These are phyloP conservation scores for Aproaerema taeniolella DNA, from an alignment of 2,888 invertebrate species.

Conservation along the genomic window DNA sequence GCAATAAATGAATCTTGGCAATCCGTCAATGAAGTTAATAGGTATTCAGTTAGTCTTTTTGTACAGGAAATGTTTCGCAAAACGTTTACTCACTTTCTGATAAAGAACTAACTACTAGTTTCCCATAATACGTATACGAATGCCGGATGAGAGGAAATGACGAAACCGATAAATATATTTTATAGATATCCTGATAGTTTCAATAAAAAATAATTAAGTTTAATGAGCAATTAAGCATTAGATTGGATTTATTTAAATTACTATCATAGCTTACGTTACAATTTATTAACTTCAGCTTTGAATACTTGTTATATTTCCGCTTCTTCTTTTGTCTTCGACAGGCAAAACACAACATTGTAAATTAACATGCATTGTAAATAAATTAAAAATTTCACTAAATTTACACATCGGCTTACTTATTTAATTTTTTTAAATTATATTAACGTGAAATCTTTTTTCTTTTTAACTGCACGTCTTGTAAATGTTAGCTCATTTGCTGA, in stretches of 20 bases:
- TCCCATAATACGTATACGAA: too few species aligned
- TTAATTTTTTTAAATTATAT: constrained; percentile 10
- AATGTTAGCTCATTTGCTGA: constrained; percentile 27
- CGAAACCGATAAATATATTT: constrained; percentile 4
- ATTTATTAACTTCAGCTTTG: too few species aligned
- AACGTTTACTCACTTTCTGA: constrained; percentile 3
- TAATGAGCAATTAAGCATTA: too few species aligned
- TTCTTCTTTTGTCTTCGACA: too few species aligned
- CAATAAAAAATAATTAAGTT: constrained; percentile 6
- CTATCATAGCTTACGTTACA: too few species aligned
- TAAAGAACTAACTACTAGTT: neutral
- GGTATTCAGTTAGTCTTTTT: neutral
- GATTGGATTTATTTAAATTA: too few species aligned
- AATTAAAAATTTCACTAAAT: too few species aligned
- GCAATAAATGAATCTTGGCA: too few species aligned
- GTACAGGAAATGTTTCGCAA: constrained; percentile 6
- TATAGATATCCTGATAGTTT: constrained; percentile 6
- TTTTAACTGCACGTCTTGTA: constrained; percentile 22
- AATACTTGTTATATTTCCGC: too few species aligned
- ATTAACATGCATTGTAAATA: too few species aligned
- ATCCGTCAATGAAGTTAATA: too few species aligned
- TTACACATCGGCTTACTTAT: constrained; percentile 32
- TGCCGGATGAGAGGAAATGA: constrained; percentile 1
- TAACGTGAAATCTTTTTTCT: constrained; percentile 18
- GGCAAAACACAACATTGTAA: too few species aligned